A percentile compares a stretch with the other conserved stretches of the same genome.
Evolutionary conservation across 64 coral and sea anemone genomes (phyloP).

Genomic region (Pachyseris speciosa): DNA sequence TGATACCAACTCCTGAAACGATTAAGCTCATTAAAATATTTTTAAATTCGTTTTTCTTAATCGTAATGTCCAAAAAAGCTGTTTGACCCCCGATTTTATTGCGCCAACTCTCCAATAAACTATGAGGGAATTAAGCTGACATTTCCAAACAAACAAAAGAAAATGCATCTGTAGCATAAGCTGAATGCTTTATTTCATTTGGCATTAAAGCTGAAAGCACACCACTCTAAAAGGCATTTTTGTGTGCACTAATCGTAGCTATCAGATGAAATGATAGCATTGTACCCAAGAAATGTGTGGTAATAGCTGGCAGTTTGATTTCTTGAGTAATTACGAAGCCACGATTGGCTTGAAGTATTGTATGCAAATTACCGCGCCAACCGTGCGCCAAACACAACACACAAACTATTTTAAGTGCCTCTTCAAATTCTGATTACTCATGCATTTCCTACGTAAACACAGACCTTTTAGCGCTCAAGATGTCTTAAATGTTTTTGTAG

Average conservation of each 20-base stretch:
- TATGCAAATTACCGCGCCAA: slow-evolving; percentile 12
- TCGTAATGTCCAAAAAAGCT: background rate
- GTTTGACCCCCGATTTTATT: background rate
- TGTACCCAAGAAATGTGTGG: too few relatives aligned
- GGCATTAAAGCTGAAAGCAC: background rate
- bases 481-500: slow-evolving; percentile 14
- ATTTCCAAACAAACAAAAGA: background rate
- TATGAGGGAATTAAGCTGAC: background rate
- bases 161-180: too few relatives aligned
- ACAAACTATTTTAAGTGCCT: slow-evolving; percentile 47
- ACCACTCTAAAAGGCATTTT: too few relatives aligned
- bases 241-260: too few relatives aligned
- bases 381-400: slow-evolving; percentile 8
- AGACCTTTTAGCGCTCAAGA: slow-evolving; percentile 20
- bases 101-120: background rate
- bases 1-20: background rate
- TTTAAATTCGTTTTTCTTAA: background rate
- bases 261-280: too few relatives aligned
- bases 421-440: slow-evolving; percentile 24
- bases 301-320: background rate
- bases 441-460: slow-evolving; percentile 48
- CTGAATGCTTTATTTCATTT: background rate
- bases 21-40: too few relatives aligned
- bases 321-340: background rate
- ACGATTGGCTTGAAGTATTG: background rate